Base-by-base conservation (phyloP, 1,140 invertebrate genomes). In the Dryas iulia region DNA sequence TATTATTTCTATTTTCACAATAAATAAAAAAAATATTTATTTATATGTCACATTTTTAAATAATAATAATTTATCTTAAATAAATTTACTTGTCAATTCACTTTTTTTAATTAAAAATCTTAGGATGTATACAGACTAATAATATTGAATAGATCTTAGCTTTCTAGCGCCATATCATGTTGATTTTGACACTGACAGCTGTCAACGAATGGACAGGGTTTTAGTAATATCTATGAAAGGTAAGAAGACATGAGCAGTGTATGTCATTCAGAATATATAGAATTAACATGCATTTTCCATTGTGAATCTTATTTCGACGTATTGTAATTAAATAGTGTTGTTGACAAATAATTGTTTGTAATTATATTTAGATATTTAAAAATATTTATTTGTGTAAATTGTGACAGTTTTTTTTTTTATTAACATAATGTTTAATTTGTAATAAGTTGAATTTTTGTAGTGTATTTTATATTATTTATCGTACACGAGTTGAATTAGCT, bases 121-220 rank as follows among this genome's bases (percentile, higher is more conserved):
- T 47, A n/a, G 24, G 24, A 56, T 56, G 53, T 56, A 25, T 14
- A n/a, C 39, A 47, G 39, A 26, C 25, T 25, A 25, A 12, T 12
- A n/a, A n/a, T n/a, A n/a, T n/a, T n/a, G n/a, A 12, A 25, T 25
- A 56, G 53, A 25, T 56, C 12, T 26, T 26, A 56, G 24, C 2
- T 25, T 56, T 56, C 24, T 56, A 56, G 39, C 39, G 39, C 18
- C 39, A 47, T 47, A 47, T 39, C 33, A 39, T n/a, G n/a, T n/a
- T 56, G 53, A 25, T 25, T 56, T 24, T 56, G 53, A 56, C 53
- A 56, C 24, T 56, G 53, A 56, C 53, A 56, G 53, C 53, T 56
- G 53, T 56, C 53, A 56, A 26, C 53, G 53, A 56, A 25, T 26
- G 23, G 53, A 56, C 53, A 21, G 39, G 39, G 39, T 47, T 21